Evolutionary conservation across 1,140 invertebrate genomes (phyloP).

Genomic region (Drosophila sp.): DNA sequence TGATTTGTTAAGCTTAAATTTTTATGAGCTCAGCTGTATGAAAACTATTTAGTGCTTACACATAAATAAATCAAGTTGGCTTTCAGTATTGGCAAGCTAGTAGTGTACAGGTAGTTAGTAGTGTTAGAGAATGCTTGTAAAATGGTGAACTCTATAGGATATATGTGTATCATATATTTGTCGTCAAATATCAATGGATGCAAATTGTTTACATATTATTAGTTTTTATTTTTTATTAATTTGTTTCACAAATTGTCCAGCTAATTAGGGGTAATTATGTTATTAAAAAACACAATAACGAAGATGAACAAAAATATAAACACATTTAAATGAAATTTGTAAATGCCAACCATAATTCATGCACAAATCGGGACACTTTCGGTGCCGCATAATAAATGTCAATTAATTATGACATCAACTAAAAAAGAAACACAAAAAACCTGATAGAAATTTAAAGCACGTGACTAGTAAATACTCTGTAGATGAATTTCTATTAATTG

Average conservation of each 20-base stretch:
- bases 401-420: constrained; percentile 73
- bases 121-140: too few relatives aligned
- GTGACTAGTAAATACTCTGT: neutral
- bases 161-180: too few relatives aligned
- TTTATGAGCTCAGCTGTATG: too few relatives aligned
- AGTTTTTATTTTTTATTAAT: constrained; percentile 16
- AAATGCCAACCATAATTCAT: constrained; percentile 39
- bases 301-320: neutral
- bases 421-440: constrained; percentile 36
- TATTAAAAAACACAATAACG: constrained; percentile 45
- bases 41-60: too few relatives aligned
- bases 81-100: too few relatives aligned
- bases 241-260: constrained; percentile 51
- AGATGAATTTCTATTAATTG: neutral
- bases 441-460: neutral
- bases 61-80: too few relatives aligned
- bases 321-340: constrained; percentile 36
- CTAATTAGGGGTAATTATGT: constrained; percentile 78
- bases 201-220: constrained; percentile 11
- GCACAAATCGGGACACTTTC: constrained; percentile 30
- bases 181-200: constrained; percentile 13
- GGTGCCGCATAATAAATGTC: constrained; percentile 55
- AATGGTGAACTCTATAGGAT: too few relatives aligned
- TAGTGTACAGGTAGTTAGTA: too few relatives aligned
- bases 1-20: too few relatives aligned